Evolutionary conservation across 2,888 invertebrate species (phyloP).

Genomic region (Brachynemurus nebulosus): DNA sequence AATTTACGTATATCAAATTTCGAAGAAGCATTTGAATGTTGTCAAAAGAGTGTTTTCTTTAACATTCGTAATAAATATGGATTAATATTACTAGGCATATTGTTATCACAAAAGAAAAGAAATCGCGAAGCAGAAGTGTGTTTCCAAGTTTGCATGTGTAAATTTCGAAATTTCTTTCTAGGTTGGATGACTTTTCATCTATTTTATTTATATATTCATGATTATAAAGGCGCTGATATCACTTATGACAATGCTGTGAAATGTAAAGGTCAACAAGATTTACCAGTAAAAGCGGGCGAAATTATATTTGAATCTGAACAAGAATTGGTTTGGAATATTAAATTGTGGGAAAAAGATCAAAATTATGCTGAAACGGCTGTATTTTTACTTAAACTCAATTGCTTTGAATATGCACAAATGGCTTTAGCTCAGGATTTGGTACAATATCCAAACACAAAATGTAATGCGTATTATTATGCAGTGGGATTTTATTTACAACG

Average conservation of each 20-base stretch:
- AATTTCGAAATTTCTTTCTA: conserved; percentile 26
- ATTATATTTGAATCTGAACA: conserved; percentile 19
- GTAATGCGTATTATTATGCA: conserved; percentile 26
- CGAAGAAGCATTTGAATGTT: conserved; percentile 27
- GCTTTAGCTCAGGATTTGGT: conserved; percentile 24
- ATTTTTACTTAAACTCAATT: conserved; percentile 26
- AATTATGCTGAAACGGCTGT: conserved; percentile 24
- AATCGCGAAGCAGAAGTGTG: conserved; percentile 27
- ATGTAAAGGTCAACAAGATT: conserved; percentile 17
- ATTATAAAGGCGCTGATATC: conserved; percentile 25
- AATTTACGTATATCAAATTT: conserved; percentile 22
- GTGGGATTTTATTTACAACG: conserved; percentile 25
- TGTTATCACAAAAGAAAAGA: conserved; percentile 23
- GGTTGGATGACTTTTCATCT: conserved; percentile 27
- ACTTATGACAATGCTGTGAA: conserved; percentile 25
- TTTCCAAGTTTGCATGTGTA: conserved; percentile 24
- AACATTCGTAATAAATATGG: conserved; percentile 27
- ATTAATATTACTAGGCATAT: conserved; percentile 25
- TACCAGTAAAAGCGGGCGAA: conserved; percentile 10
- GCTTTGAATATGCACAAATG: conserved; percentile 26
- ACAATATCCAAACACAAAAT: not conserved
- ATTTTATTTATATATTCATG: conserved; percentile 24
- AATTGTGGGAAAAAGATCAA: conserved; percentile 21
- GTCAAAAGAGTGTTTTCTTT: too few species aligned
- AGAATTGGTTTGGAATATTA: conserved; percentile 26